Conservation (phyloP, 2,113 vertebrate genomes). For the Ciconia maguari region DNA sequence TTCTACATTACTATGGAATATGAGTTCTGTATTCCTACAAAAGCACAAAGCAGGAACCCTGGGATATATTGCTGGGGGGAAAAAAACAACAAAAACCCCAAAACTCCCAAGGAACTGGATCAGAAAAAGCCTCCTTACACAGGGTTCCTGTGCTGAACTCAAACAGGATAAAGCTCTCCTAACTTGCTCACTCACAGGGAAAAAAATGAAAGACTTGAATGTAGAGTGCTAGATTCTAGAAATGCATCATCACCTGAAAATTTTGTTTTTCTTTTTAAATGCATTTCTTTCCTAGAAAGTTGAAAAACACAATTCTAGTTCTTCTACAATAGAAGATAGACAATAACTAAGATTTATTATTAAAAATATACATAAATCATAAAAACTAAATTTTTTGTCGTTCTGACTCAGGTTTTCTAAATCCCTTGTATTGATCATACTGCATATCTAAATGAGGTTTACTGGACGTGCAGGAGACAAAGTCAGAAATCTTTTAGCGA, state of each 20-base stretch:
- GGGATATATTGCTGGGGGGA: background rate
- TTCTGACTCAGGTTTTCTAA: background rate
- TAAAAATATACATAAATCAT: background rate
- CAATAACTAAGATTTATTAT: background rate
- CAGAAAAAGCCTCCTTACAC: background rate
- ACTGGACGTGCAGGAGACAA: background rate
- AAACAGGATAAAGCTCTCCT: background rate
- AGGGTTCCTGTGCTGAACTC: background rate
- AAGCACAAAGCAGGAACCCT: background rate
- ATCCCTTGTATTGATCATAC: background rate
- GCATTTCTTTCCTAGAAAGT: background rate
- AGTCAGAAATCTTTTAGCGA: background rate
- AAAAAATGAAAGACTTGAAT: background rate
- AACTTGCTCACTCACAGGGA: background rate
- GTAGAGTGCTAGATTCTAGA: background rate
- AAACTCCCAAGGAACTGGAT: background rate
- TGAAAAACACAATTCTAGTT: background rate
- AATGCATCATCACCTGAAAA: background rate
- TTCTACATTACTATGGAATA: background rate
- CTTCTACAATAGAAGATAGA: background rate
- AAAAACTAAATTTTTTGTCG: background rate
- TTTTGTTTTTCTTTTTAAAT: background rate
- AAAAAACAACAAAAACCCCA: background rate
- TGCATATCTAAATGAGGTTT: background rate
- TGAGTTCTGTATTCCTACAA: background rate